Conservation (phyloP, 2,113 vertebrate genomes). For the Donacobius atricapilla region DNA sequence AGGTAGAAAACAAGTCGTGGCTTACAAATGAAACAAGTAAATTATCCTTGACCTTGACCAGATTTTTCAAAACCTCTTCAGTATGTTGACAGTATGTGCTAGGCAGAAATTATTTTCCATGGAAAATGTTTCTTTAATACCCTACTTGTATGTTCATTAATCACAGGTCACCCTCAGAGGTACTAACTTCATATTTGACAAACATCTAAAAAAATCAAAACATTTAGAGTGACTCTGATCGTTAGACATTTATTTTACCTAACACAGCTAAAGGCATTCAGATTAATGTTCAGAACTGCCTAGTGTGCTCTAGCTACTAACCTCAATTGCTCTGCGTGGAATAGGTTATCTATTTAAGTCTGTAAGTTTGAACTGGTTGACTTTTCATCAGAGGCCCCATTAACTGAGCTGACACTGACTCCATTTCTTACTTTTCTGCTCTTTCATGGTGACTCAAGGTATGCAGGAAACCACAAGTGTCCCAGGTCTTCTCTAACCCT, state of each 20-base stretch:
- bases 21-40: background rate
- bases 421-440: background rate
- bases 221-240: background rate
- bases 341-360: background rate
- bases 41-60: background rate
- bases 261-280: background rate
- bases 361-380: background rate
- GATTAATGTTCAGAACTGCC: background rate
- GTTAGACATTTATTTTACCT: background rate
- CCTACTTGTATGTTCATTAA: background rate
- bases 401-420: background rate
- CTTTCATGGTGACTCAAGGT: background rate
- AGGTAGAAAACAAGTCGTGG: background rate
- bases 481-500: background rate
- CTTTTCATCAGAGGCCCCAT: background rate
- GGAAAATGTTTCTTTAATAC: background rate
- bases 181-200: background rate
- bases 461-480: background rate
- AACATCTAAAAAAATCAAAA: background rate
- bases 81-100: background rate
- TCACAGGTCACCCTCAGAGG: background rate
- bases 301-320: background rate
- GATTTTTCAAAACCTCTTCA: background rate
- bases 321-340: background rate
- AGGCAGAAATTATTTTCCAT: background rate